These are phyloP conservation scores for Herminia tarsipennalis DNA, from an alignment of 2,888 invertebrate species.

Conservation along the genomic window DNA sequence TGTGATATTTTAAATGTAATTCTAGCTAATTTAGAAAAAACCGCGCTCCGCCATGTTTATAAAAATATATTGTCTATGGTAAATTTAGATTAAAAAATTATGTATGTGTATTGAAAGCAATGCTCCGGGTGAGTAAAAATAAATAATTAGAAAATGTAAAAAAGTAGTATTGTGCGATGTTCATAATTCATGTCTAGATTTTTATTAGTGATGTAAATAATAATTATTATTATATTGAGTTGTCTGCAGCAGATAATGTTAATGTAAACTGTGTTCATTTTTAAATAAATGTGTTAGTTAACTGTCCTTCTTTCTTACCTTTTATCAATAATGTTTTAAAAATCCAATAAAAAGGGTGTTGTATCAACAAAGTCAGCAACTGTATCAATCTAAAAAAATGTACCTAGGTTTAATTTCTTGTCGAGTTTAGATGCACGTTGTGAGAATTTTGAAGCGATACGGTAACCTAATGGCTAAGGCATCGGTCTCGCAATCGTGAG, in stretches of 20 bases:
- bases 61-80: slow-evolving; percentile 6
- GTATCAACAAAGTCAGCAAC: no score
- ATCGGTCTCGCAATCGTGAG: no score
- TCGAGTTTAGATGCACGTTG: no score
- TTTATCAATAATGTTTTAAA: no score
- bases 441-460: no score
- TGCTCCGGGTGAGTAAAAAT: slow-evolving; percentile 47
- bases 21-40: no score
- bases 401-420: no score
- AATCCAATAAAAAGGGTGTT: no score
- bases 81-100: slow-evolving; percentile 20
- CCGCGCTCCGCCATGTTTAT: background rate
- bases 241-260: slow-evolving; percentile 58
- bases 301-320: slow-evolving; percentile 11
- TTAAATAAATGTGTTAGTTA: slow-evolving; percentile 78
- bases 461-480: no score
- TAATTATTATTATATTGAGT: slow-evolving; percentile 44
- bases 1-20: no score
- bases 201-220: slow-evolving; percentile 41
- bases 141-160: slow-evolving; percentile 37
- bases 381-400: no score
- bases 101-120: slow-evolving; percentile 48
- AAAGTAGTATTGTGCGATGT: slow-evolving; percentile 35
- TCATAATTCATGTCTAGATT: slow-evolving; percentile 33
- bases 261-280: slow-evolving; percentile 81